Conservation (phyloP, 2,797 vertebrate genomes). For the Labeo calbasu region DNA sequence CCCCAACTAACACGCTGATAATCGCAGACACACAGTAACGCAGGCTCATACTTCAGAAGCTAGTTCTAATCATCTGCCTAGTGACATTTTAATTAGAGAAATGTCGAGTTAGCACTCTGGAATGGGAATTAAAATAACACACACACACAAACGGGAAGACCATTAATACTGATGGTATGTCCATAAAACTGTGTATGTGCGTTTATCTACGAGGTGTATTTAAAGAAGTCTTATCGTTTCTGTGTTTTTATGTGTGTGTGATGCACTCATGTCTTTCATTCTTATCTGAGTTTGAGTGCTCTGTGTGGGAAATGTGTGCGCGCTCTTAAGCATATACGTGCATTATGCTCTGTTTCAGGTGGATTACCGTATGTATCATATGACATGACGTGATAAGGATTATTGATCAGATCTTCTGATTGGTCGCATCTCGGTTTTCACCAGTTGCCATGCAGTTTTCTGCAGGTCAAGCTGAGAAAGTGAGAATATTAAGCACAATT, state of each 20-base stretch:
- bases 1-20: constrained; percentile 22
- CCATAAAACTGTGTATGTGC: not conserved
- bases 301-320: constrained; percentile 27
- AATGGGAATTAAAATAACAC: constrained; percentile 74
- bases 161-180: not conserved
- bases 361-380: constrained; percentile 38
- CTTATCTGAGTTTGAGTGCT: constrained; percentile 38
- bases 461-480: not conserved
- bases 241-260: constrained; percentile 3
- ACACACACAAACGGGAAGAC: not conserved
- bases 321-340: constrained; percentile 4
- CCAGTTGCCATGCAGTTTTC: not conserved
- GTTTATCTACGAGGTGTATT: constrained; percentile 8
- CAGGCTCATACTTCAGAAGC: constrained; percentile 74
- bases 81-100: constrained; percentile 83
- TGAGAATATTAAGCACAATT: not conserved
- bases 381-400: constrained; percentile 33
- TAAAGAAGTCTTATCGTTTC: constrained; percentile 7
- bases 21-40: constrained; percentile 65
- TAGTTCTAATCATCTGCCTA: constrained; percentile 72
- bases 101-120: constrained; percentile 70
- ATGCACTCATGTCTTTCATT: constrained; percentile 36
- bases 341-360: not conserved
- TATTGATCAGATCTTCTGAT: constrained; percentile 47
- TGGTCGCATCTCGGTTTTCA: constrained; percentile 9